Conservation (phyloP, 2,797 vertebrate genomes). For the Schizopygopsis malacanthus region DNA sequence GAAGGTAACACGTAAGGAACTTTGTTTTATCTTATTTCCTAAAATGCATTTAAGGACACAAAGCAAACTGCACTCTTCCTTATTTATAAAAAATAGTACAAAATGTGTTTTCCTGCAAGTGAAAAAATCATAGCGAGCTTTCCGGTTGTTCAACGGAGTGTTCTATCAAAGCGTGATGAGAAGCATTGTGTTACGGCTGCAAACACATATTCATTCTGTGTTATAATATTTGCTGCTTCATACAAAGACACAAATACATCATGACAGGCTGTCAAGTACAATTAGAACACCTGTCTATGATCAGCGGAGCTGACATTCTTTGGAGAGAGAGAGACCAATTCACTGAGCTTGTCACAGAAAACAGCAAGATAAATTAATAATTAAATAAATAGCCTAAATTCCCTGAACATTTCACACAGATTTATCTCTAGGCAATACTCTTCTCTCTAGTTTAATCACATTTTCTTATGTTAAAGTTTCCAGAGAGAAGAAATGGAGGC, state of each 20-base stretch:
- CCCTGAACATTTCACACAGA: slow-evolving; percentile 19
- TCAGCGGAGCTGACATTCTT: slow-evolving; percentile 43
- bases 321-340: slow-evolving; percentile 8
- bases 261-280: slow-evolving; percentile 65
- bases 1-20: neutral
- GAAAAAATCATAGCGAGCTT: neutral
- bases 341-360: slow-evolving; percentile 16
- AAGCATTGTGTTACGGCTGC: slow-evolving; percentile 19
- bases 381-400: neutral
- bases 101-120: neutral
- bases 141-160: neutral
- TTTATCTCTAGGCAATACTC: slow-evolving; percentile 33
- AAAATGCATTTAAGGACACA: slow-evolving; percentile 17
- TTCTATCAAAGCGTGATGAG: slow-evolving; percentile 28
- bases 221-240: slow-evolving; percentile 53
- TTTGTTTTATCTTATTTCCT: neutral
- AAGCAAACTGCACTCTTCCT: neutral
- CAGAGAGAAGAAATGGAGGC: slow-evolving; percentile 15
- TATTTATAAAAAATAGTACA: neutral
- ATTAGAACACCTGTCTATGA: slow-evolving; percentile 57
- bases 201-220: slow-evolving; percentile 41
- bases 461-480: slow-evolving; percentile 48
- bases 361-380: slow-evolving; percentile 6
- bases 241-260: slow-evolving; percentile 55
- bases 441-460: slow-evolving; percentile 27